Percentiles rank a stretch among this genome's conserved stretches.
Conservation (phyloP, 2,888 invertebrate genomes). For the Myathropa florea region DNA sequence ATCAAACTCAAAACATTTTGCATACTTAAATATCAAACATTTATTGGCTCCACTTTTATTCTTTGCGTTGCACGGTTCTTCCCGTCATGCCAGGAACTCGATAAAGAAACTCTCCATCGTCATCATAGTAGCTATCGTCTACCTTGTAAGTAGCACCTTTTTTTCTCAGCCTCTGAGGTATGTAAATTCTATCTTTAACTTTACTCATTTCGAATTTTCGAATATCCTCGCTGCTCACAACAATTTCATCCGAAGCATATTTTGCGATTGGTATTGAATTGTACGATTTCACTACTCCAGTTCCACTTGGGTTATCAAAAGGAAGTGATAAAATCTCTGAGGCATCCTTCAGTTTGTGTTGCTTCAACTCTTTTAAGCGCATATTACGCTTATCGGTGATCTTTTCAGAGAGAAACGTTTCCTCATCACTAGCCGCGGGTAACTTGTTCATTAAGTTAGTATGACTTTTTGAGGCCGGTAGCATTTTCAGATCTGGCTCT, state of each 20-base stretch:
- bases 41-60: background rate
- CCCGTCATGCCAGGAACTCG: constrained; percentile 86
- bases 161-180: constrained; percentile 85
- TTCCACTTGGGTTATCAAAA: constrained; percentile 73
- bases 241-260: constrained; percentile 77
- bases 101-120: constrained; percentile 90
- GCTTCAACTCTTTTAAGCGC: constrained; percentile 76
- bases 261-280: constrained; percentile 72
- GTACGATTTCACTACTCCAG: constrained; percentile 64
- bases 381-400: constrained; percentile 75
- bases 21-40: background rate
- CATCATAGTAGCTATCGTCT: constrained; percentile 90
- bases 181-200: constrained; percentile 83
- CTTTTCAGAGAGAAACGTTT: constrained; percentile 76
- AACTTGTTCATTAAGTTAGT: background rate
- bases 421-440: constrained; percentile 69
- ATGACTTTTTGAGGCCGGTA: background rate
- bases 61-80: background rate
- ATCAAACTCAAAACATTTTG: background rate
- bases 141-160: constrained; percentile 87
- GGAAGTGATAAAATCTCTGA: constrained; percentile 19
- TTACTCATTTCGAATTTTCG: constrained; percentile 76
- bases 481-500: constrained; percentile 21
- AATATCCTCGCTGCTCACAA: constrained; percentile 76
- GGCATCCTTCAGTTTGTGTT: constrained; percentile 70